These are phyloP conservation scores for Mamestra configurata DNA, from an alignment of 1,140 invertebrate species.

Conservation along the genomic window DNA sequence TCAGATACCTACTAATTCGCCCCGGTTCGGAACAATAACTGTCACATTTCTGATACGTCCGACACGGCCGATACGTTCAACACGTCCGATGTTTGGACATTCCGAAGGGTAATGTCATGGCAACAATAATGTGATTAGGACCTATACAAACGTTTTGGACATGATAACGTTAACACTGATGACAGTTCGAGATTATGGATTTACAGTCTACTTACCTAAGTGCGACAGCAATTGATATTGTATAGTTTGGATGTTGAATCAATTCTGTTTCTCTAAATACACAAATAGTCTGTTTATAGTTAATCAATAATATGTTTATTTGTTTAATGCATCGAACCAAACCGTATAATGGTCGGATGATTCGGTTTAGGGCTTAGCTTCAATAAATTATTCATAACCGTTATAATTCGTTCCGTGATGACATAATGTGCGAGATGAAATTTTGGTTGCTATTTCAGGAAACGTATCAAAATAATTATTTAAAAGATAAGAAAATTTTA, in stretches of 20 bases:
- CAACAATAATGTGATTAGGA: constrained; percentile 3
- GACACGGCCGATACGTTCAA: background rate
- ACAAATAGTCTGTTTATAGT: background rate
- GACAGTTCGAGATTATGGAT: too few species aligned
- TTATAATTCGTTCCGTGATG: constrained; percentile 1
- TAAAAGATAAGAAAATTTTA: background rate
- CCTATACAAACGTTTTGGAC: background rate
- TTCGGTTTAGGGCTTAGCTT: background rate
- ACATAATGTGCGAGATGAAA: background rate
- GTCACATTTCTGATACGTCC: constrained; percentile 16
- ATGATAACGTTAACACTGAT: background rate
- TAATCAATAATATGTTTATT: background rate
- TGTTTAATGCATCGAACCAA: constrained; percentile 3
- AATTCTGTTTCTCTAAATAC: background rate
- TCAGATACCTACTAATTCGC: background rate
- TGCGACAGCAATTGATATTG: background rate
- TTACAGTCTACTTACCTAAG: background rate
- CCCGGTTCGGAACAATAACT: background rate
- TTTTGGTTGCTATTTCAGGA: constrained; percentile 3
- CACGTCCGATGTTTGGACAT: constrained; percentile 1
- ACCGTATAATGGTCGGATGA: constrained; percentile 13
- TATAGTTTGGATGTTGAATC: background rate
- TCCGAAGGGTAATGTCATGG: background rate
- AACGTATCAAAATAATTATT: constrained; percentile 23
- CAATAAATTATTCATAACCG: constrained; percentile 18